Evolutionary conservation across 2,797 vertebrate genomes (phyloP), one percentile per base, ranked within the genome.

Genomic region (Pangasius krempfi): DNA sequence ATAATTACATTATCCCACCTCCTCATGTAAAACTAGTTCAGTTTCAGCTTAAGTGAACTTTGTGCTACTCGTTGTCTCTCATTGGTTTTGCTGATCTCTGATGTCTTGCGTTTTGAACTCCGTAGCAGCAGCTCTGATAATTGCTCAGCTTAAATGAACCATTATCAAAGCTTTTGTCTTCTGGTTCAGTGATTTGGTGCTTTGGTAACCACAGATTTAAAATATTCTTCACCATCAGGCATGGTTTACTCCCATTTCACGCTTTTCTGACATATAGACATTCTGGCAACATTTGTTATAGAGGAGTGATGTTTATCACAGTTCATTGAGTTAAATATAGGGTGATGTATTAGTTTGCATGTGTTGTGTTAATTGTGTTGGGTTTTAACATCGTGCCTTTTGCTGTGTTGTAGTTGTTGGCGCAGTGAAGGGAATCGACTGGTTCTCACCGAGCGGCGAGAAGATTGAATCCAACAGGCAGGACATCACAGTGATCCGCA

Each of bases 391-490:
- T 62, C 37, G 4, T 56, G 56, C 20, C 54, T 58, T 86, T 30
- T 60, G 27, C 54, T 86, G 13, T 56, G 27, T 18, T 68, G 40
- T 89, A 99, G 99, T 98, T 94, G 95, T 96, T 20, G 98, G 97
- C 13, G 96, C 97, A 90, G 97, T 97, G 92, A 97, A 96, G 93
- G 97, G 97, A 75, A 98, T 99, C 92, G 97, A 97, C 92, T 99
- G 99, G 99, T 99, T 97, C 90, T 97, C 97, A 54, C 98, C 98
- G 4, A 97, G 92, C 0, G 98, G 99, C 0, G 97, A 99, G 92
- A 96, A 96, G 93, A 97, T 99, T 92, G 97, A 94, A 18, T 96
- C 95, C 0, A 97, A 97, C 95, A 97, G 97, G 89, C 97, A 97
- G 91, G 97, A 97, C 91, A 96, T 99, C 94, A 98, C 97, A 0